Evolutionary conservation across 2,113 vertebrate species (phyloP), one percentile per base, ranked within the genome.

Genomic region (Acanthisitta chloris): DNA sequence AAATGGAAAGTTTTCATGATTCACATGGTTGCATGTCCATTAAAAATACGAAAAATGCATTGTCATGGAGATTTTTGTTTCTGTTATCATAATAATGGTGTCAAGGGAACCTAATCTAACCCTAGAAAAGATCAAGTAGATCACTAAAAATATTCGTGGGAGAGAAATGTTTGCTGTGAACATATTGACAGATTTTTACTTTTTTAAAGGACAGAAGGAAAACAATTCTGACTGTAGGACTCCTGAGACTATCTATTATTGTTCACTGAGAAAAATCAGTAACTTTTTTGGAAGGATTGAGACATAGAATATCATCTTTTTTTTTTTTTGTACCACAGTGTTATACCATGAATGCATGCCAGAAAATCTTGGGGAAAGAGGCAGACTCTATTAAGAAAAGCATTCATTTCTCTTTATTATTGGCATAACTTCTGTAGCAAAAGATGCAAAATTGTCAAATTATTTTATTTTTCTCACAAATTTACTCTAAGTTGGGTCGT

Each of bases 401-500:
- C 81, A 36, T 55, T 80, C 0, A 10, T 73, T 91, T 86, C 31
- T 73, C 73, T 81, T 51, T 45, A 49, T 57, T 81, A 48, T 36
- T 69, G 91, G 83, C 81, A 55, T 57, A 38, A 59, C 12, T 49
- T 92, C 69, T 24, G 12, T 34, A 76, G 72, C 25, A 72, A 87
- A 92, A 87, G 69, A 94, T 45, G 25, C 45, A 45, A 84, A 91
- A 79, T 55, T 79, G 87, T 96, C 96, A 84, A 62, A 45, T 79
- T 71, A 62, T 88, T 94, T 87, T 91, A 93, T 92, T 94, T 95
- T 81, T 71, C 80, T 80, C 86, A 51, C 81, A 83, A 43, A 87
- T 93, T 90, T 91, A 42, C 85, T 70, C 86, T 48, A 69, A 92
- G 21, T 33, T 86, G 61, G 72, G 85, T 78, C 64, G 33, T 57